phyloP scores from a whole-genome alignment of 2,888 invertebrate species.

The Molanna angustata region DNA sequence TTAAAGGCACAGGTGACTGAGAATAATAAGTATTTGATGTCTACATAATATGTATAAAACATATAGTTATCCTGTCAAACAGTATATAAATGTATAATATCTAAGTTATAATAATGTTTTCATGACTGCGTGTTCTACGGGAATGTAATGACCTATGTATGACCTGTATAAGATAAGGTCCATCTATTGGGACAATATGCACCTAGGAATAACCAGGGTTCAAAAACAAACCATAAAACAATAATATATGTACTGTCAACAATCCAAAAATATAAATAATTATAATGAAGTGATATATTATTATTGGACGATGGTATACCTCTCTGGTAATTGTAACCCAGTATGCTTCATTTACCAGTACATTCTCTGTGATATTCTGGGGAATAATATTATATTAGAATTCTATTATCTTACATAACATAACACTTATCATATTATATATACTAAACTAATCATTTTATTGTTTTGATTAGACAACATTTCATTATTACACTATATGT shows the following conservation, averaged over 20 bases:
- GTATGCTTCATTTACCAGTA: conserved; percentile 91
- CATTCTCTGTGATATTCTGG: conserved; percentile 95
- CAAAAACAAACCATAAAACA: conserved; percentile 57
- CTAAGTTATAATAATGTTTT: too few species aligned
- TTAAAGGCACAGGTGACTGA: too few species aligned
- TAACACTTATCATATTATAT: too few species aligned
- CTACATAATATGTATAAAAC: too few species aligned
- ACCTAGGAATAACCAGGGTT: conserved; percentile 60
- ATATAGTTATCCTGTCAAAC: too few species aligned
- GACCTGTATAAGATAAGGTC: conserved; percentile 31
- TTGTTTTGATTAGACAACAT: too few species aligned
- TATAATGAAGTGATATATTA: conserved; percentile 15
- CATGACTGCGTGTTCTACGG: conserved; percentile 39
- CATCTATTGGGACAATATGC: conserved; percentile 52
- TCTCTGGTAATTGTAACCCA: conserved; percentile 91
- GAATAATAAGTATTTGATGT: too few species aligned
- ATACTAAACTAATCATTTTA: too few species aligned
- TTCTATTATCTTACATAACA: too few species aligned
- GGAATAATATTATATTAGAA: conserved; percentile 58
- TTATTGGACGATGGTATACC: conserved; percentile 63
- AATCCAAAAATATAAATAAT: conserved; percentile 16
- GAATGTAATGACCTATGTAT: too few species aligned
- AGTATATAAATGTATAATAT: too few species aligned
- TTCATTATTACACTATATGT: too few species aligned
- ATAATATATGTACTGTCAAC: conserved; percentile 39